A percentile compares a stretch with the other conserved stretches of the same genome.
Conservation (phyloP, 1,140 invertebrate genomes). For the Megalonaias nervosa region DNA sequence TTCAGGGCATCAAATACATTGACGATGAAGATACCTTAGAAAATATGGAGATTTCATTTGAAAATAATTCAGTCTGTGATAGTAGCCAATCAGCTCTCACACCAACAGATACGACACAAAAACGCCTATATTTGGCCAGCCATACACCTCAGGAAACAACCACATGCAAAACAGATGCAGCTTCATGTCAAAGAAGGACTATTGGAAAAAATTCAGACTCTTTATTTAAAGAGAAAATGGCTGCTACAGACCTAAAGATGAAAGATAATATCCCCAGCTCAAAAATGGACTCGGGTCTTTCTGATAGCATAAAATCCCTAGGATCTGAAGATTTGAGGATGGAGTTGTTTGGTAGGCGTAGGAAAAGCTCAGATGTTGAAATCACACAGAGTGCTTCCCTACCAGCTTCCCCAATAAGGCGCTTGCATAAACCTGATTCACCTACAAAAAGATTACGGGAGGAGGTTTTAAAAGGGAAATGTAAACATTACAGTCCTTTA, state of each 20-base stretch:
- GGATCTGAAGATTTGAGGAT: constrained; percentile 5
- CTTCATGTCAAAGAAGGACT: not conserved
- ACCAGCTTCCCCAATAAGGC: constrained; percentile 60
- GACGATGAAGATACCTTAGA: constrained; percentile 66
- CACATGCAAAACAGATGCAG: constrained; percentile 13
- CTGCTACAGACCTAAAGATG: too few species aligned
- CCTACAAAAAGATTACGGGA: constrained; percentile 51
- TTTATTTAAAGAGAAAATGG: constrained; percentile 17
- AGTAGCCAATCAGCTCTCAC: constrained; percentile 55
- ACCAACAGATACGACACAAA: constrained; percentile 43
- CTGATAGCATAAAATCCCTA: too few species aligned
- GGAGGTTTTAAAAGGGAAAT: constrained; percentile 53
- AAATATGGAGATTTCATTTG: constrained; percentile 44
- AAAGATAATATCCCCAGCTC: too few species aligned
- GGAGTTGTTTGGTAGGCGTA: not conserved
- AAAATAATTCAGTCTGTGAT: constrained; percentile 61
- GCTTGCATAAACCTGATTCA: constrained; percentile 46
- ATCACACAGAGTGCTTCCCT: constrained; percentile 63
- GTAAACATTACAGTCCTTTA: constrained; percentile 62
- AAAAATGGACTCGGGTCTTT: too few species aligned
- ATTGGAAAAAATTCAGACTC: constrained; percentile 29
- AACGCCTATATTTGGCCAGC: constrained; percentile 59
- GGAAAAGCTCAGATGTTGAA: constrained; percentile 34
- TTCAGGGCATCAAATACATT: constrained; percentile 69
- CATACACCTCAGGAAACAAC: constrained; percentile 8